Evolutionary conservation across 2,888 invertebrate genomes (phyloP).

Genomic region (Noctua fimbriata): DNA sequence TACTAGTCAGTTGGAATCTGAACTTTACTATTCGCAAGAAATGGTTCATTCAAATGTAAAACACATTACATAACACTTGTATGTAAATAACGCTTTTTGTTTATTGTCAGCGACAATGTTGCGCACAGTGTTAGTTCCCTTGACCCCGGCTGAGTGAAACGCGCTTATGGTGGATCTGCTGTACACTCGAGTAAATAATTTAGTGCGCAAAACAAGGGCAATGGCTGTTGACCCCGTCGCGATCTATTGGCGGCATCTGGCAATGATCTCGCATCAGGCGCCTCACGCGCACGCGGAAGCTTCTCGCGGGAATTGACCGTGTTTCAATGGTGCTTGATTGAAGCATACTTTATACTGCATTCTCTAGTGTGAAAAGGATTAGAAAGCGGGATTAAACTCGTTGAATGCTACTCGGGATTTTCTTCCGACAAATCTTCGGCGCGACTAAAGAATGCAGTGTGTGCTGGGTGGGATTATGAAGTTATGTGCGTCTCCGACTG

Average conservation of each 20-base stretch:
- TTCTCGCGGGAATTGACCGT: constrained; percentile 84
- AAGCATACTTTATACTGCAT: constrained; percentile 74
- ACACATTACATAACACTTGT: constrained; percentile 40
- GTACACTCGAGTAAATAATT: constrained; percentile 81
- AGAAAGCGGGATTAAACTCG: constrained; percentile 78
- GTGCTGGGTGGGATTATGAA: constrained; percentile 57
- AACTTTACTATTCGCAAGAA: constrained; percentile 17
- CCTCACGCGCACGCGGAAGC: constrained; percentile 86
- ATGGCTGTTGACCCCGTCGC: constrained; percentile 89
- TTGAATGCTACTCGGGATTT: constrained; percentile 70
- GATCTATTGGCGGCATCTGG: constrained; percentile 88
- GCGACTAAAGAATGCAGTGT: constrained; percentile 53
- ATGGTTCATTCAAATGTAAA: constrained; percentile 35
- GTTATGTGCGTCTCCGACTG: constrained; percentile 70
- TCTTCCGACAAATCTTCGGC: constrained; percentile 67
- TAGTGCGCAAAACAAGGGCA: constrained; percentile 89
- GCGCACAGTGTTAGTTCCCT: constrained; percentile 75
- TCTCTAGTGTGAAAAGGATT: constrained; percentile 78
- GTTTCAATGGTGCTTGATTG: constrained; percentile 85
- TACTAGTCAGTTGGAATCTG: constrained; percentile 13
- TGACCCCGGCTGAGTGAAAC: constrained; percentile 77
- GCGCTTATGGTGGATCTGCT: constrained; percentile 72
- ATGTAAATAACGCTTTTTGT: constrained; percentile 38
- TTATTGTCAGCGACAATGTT: constrained; percentile 49
- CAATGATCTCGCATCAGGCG: constrained; percentile 86